Percentiles rank a stretch among this genome's conserved stretches.
Conservation (phyloP, 1,140 invertebrate species). For the Diabrotica virgifera region DNA sequence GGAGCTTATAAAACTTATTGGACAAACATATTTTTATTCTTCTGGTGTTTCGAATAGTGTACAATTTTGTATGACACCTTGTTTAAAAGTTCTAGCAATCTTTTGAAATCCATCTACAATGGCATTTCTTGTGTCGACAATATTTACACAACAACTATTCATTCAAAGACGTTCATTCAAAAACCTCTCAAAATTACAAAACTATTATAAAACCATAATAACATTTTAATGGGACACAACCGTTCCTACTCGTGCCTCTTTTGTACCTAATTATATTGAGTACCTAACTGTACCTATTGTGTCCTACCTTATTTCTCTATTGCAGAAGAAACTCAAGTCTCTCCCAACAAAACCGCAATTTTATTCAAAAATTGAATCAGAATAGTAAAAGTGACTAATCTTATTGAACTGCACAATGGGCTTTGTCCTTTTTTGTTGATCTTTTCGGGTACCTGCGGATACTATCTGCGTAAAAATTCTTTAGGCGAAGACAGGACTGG, state of each 20-base stretch:
- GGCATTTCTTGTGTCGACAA: too few relatives aligned
- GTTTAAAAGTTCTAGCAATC: too few relatives aligned
- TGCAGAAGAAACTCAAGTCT: not conserved
- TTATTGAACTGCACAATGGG: conserved; percentile 4
- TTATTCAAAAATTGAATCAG: conserved; percentile 10
- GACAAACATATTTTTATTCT: too few relatives aligned
- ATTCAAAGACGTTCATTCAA: too few relatives aligned
- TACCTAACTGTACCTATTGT: not conserved
- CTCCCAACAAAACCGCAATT: conserved; percentile 10
- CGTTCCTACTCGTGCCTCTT: conserved; percentile 4
- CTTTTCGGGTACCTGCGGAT: conserved; percentile 9
- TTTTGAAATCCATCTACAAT: too few relatives aligned
- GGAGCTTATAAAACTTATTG: too few relatives aligned
- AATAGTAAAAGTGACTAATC: conserved; percentile 11
- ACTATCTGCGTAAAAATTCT: not conserved
- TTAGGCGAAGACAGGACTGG: not conserved
- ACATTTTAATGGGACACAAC: not conserved
- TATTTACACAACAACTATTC: too few relatives aligned
- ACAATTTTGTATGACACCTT: too few relatives aligned
- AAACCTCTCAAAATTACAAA: too few relatives aligned
- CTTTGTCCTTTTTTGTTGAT: conserved; percentile 5
- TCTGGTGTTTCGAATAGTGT: too few relatives aligned
- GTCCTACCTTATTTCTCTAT: conserved; percentile 1
- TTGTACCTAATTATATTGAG: conserved; percentile 5
- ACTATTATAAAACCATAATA: too few relatives aligned